These are phyloP conservation scores for Ancistrus triradiatus DNA, from an alignment of 2,113 vertebrate species.

Conservation along the genomic window DNA sequence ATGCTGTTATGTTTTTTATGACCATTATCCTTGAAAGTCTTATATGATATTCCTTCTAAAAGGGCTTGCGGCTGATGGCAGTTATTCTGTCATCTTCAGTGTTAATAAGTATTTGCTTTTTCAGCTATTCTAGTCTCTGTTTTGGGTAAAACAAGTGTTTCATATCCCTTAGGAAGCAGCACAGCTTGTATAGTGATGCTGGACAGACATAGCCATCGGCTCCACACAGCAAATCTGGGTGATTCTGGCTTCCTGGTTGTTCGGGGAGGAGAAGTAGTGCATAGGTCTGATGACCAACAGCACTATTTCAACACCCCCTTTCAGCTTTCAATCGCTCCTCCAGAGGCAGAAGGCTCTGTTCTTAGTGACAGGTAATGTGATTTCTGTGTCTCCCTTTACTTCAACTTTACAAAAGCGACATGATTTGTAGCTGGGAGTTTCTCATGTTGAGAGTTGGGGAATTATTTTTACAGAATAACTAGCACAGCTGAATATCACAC, in stretches of 20 bases:
- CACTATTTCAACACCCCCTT: constrained; percentile 93
- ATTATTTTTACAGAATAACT: no score
- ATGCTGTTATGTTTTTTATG: no score
- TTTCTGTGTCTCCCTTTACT: constrained; percentile 74
- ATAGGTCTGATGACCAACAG: constrained; percentile 95
- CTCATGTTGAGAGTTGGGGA: constrained; percentile 69
- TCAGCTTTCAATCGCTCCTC: constrained; percentile 93
- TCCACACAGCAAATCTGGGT: constrained; percentile 92
- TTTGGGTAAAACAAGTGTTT: no score
- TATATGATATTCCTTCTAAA: no score
- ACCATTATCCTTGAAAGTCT: no score
- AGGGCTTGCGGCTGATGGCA: no score
- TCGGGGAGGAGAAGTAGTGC: constrained; percentile 90
- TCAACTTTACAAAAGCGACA: constrained; percentile 71
- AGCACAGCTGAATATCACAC: no score
- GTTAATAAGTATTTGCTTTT: no score
- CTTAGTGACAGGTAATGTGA: constrained; percentile 73
- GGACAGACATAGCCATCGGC: constrained; percentile 87
- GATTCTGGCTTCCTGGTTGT: constrained; percentile 96
- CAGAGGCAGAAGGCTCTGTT: constrained; percentile 88
- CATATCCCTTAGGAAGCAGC: constrained; percentile 45
- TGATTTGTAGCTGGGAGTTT: constrained; percentile 23
- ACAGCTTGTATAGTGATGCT: constrained; percentile 81
- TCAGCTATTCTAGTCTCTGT: no score
- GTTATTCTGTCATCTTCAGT: no score